phyloP scores from a whole-genome alignment of 2,888 invertebrate genomes.

The Abscondita cerata region DNA sequence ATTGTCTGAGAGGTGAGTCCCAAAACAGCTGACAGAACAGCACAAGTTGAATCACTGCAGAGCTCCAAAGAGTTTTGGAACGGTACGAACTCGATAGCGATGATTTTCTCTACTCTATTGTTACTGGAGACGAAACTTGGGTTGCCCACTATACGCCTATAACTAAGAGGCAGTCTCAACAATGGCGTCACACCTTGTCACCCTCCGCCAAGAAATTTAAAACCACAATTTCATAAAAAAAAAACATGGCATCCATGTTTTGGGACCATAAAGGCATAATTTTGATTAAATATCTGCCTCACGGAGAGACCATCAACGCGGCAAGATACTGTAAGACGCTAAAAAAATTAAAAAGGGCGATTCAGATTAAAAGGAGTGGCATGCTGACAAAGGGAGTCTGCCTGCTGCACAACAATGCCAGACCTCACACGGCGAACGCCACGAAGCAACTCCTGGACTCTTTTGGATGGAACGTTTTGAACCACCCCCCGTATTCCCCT shows the following conservation, averaged over 20 bases:
- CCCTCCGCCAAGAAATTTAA: not conserved
- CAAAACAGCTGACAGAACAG: too few relatives aligned
- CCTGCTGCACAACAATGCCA: too few relatives aligned
- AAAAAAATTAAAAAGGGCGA: not conserved
- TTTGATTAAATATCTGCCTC: too few relatives aligned
- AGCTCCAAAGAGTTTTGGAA: too few relatives aligned
- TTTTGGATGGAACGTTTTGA: too few relatives aligned
- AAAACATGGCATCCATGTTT: not conserved
- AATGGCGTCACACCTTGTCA: not conserved
- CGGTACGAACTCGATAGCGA: too few relatives aligned
- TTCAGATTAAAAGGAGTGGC: not conserved
- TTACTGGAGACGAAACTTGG: not conserved
- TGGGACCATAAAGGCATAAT: not conserved
- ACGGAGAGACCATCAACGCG: too few relatives aligned
- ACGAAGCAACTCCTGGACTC: too few relatives aligned
- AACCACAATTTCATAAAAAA: not conserved
- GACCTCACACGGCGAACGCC: too few relatives aligned
- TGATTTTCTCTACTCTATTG: not conserved
- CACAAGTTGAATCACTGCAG: too few relatives aligned
- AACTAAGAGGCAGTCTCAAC: not conserved
- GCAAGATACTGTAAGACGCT: not conserved
- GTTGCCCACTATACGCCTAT: not conserved
- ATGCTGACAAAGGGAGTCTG: not conserved
- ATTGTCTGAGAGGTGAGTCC: too few relatives aligned
- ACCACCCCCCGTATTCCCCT: too few relatives aligned